These are phyloP conservation scores for Conops quadrifasciatus DNA, from an alignment of 2,888 invertebrate genomes.

Conservation along the genomic window DNA sequence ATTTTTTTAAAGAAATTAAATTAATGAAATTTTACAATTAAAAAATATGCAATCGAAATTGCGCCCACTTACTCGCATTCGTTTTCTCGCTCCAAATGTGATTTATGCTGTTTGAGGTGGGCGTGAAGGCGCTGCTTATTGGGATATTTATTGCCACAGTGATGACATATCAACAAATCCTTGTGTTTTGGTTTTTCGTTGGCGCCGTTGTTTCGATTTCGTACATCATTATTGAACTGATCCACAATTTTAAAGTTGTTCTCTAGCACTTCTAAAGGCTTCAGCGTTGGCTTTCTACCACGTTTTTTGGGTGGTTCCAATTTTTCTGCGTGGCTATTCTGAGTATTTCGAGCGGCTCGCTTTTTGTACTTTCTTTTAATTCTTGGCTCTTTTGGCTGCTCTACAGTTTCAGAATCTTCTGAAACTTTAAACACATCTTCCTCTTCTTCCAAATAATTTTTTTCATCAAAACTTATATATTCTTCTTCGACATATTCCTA, in stretches of 20 bases:
- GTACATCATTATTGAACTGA: background rate
- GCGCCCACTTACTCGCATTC: constrained; percentile 17
- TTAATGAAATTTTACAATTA: background rate
- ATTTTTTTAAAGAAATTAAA: background rate
- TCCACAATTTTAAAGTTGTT: constrained; percentile 7
- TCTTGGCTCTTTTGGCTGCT: background rate
- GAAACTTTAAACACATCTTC: background rate
- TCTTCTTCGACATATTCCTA: background rate
- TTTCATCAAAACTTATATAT: background rate
- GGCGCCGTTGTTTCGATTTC: background rate
- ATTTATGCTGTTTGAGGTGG: constrained; percentile 25
- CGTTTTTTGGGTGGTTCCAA: background rate
- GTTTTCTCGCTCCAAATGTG: constrained; percentile 16
- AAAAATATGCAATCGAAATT: background rate
- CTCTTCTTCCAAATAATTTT: background rate
- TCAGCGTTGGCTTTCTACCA: constrained; percentile 3
- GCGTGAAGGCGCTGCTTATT: constrained; percentile 20
- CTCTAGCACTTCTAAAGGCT: constrained; percentile 1
- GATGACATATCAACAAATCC: constrained; percentile 22
- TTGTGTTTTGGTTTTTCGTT: background rate
- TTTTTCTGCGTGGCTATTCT: background rate
- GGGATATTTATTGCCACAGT: constrained; percentile 25
- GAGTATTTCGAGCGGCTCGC: background rate
- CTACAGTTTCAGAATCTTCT: background rate
- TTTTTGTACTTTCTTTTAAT: constrained; percentile 9